Percentiles rank a stretch among this genome's conserved stretches.
These are phyloP conservation scores for Lepidostoma basale DNA, from an alignment of 1,140 invertebrate genomes.

Conservation along the genomic window DNA sequence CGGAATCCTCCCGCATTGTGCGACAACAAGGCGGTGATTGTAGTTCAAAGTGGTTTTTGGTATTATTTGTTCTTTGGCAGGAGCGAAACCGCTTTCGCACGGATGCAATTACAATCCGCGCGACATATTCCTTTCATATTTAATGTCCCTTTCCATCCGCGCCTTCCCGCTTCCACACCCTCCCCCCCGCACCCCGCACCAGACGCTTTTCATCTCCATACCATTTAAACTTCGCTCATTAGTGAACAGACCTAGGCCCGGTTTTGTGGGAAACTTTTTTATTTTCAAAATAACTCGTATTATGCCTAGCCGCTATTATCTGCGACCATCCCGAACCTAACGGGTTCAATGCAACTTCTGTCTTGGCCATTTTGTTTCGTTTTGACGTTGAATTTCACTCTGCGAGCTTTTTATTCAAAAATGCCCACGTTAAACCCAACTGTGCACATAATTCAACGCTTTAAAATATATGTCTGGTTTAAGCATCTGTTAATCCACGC, in stretches of 20 bases:
- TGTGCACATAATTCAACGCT: too few relatives aligned
- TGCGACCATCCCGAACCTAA: background rate
- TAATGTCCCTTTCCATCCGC: background rate
- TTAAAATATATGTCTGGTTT: too few relatives aligned
- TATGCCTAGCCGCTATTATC: constrained; percentile 1
- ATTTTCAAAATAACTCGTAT: constrained; percentile 17
- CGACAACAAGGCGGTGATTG: too few relatives aligned
- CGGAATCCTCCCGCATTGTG: too few relatives aligned
- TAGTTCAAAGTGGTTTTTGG: constrained; percentile 3
- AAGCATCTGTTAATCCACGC: background rate
- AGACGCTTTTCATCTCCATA: constrained; percentile 17
- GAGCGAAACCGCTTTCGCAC: background rate
- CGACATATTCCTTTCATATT: constrained; percentile 27
- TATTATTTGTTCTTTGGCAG: background rate
- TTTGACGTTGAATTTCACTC: too few relatives aligned
- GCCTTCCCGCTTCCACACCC: background rate
- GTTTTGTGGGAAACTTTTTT: constrained; percentile 23
- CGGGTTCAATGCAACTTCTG: background rate
- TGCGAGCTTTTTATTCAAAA: too few relatives aligned
- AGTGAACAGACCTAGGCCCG: constrained; percentile 4
- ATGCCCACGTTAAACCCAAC: too few relatives aligned
- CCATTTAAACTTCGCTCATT: constrained; percentile 30
- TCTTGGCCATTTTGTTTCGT: too few relatives aligned
- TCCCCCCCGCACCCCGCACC: background rate
- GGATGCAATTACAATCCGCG: constrained; percentile 24